phyloP scores from a whole-genome alignment of 2,888 invertebrate species.

The Willowsia nigromaculata region DNA sequence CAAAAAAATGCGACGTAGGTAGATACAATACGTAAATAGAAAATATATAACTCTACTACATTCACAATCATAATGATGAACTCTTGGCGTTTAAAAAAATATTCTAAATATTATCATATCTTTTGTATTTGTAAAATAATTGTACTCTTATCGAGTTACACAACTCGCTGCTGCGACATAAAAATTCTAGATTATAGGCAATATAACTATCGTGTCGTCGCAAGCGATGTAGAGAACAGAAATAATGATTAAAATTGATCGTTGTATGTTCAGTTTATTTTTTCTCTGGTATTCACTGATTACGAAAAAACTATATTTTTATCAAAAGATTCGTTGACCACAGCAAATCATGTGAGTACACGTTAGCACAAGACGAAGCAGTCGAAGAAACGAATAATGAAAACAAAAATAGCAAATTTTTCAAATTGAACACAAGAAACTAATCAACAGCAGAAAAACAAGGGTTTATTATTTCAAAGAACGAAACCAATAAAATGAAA shows the following conservation, averaged over 20 bases:
- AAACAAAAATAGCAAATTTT: background rate
- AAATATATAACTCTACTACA: background rate
- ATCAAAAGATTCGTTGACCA: background rate
- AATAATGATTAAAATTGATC: background rate
- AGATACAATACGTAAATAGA: background rate
- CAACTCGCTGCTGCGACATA: slow-evolving; percentile 10
- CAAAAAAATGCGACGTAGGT: background rate
- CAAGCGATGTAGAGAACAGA: background rate
- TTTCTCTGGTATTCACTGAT: background rate
- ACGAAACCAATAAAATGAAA: background rate
- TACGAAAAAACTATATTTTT: background rate
- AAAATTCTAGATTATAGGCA: background rate
- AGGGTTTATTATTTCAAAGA: background rate
- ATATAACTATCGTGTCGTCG: background rate
- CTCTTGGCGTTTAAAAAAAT: slow-evolving; percentile 8
- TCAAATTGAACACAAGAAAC: background rate
- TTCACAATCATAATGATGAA: background rate
- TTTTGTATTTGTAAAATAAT: slow-evolving; percentile 39
- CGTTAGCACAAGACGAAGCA: background rate
- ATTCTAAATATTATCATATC: slow-evolving; percentile 6
- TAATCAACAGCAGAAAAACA: background rate
- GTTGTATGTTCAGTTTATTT: slow-evolving; percentile 18
- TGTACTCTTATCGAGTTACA: slow-evolving; percentile 46
- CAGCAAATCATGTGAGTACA: background rate
- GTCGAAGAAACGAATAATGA: background rate